Evolutionary conservation across 2,888 invertebrate genomes (phyloP).

Genomic region (Amorpha juglandis): DNA sequence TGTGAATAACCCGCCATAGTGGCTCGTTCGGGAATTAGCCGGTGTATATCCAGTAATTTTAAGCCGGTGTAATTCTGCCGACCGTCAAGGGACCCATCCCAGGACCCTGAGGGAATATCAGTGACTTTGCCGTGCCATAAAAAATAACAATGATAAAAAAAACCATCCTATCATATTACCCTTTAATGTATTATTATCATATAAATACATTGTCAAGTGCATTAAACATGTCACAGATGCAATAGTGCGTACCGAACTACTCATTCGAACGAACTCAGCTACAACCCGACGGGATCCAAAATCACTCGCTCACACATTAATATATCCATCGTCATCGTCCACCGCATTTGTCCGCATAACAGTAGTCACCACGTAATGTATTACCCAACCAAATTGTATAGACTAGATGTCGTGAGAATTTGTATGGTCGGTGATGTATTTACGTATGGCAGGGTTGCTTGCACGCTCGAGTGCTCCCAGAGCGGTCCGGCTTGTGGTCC

Average conservation of each 20-base stretch:
- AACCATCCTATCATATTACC: background rate
- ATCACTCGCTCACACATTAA: background rate
- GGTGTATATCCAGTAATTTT: no score
- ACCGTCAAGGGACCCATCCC: no score
- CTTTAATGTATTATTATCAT: slow-evolving; percentile 7
- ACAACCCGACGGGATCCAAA: slow-evolving; percentile 31
- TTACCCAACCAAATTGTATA: slow-evolving; percentile 42
- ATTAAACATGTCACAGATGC: slow-evolving; percentile 61
- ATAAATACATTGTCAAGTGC: slow-evolving; percentile 54
- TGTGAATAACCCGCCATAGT: no score
- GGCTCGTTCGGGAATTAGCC: no score
- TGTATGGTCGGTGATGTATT: background rate
- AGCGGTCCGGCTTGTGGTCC: slow-evolving; percentile 35
- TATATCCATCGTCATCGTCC: background rate
- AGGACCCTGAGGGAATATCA: no score
- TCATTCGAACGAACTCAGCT: slow-evolving; percentile 56
- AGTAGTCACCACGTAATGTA: slow-evolving; percentile 32
- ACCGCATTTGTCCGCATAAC: slow-evolving; percentile 20
- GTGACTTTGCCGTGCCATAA: no score
- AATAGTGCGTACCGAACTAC: slow-evolving; percentile 60
- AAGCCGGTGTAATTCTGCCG: no score
- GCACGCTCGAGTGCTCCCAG: slow-evolving; percentile 41
- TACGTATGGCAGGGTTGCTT: slow-evolving; percentile 30
- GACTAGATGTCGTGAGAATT: slow-evolving; percentile 13
- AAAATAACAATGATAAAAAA: no score